phyloP scores from a whole-genome alignment of 2,113 vertebrate genomes.

The Aramus guarauna region DNA sequence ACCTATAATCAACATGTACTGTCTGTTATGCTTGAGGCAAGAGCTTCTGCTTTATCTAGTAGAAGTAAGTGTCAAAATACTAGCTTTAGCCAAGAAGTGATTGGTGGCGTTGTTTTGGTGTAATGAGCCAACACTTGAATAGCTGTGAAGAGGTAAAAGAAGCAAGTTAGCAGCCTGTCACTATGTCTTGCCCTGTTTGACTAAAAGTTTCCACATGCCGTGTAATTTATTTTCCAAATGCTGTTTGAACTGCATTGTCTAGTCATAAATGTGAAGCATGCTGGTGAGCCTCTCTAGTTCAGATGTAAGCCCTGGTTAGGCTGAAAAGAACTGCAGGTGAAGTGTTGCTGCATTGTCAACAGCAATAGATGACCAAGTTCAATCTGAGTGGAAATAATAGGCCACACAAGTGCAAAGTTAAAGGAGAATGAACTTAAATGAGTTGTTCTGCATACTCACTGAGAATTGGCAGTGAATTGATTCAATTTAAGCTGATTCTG shows the following conservation, averaged over 20 bases:
- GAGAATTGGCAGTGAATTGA: background rate
- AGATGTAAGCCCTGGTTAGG: background rate
- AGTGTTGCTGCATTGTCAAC: background rate
- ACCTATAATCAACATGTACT: background rate
- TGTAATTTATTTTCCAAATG: background rate
- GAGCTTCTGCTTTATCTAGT: background rate
- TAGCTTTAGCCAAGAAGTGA: background rate
- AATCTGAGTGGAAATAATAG: background rate
- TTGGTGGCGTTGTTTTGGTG: background rate
- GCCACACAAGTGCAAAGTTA: background rate
- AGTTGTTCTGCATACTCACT: background rate
- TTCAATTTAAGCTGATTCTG: background rate
- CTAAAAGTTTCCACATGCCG: background rate
- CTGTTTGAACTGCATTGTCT: background rate
- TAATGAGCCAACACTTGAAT: background rate
- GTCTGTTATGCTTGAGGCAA: background rate
- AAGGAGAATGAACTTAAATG: background rate
- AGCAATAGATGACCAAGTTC: background rate
- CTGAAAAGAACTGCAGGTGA: background rate
- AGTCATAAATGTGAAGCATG: background rate
- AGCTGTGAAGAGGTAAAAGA: background rate
- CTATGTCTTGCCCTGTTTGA: background rate
- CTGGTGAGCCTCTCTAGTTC: background rate
- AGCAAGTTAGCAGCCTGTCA: background rate
- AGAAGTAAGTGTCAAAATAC: background rate